These are phyloP conservation scores for Melieria omissa DNA, from an alignment of 2,888 invertebrate species.

Conservation along the genomic window DNA sequence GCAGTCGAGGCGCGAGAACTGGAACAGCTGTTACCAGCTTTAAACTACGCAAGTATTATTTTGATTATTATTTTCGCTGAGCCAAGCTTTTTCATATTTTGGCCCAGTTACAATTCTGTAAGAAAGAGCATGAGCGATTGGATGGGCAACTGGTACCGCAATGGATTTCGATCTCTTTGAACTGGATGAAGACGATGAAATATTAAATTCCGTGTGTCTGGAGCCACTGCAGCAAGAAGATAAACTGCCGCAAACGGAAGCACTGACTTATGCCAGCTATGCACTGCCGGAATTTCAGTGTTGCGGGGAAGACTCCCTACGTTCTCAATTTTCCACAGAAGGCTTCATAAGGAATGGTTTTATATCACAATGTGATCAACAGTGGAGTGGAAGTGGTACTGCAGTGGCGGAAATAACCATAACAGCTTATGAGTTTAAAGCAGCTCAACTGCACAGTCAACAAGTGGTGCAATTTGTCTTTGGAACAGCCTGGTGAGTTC, in stretches of 20 bases:
- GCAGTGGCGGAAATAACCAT: conserved; percentile 45
- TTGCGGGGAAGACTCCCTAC: conserved; percentile 56
- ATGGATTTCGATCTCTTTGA: conserved; percentile 67
- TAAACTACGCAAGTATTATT: too few relatives aligned
- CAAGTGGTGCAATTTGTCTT: conserved; percentile 50
- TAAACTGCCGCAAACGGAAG: conserved; percentile 15
- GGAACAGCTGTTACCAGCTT: too few relatives aligned
- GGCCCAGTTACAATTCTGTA: too few relatives aligned
- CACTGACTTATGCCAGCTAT: conserved; percentile 29
- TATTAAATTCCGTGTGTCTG: conserved; percentile 55
- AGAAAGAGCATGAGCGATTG: too few relatives aligned
- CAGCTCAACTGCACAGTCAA: conserved; percentile 47
- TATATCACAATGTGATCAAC: conserved; percentile 34
- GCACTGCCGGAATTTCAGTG: conserved; percentile 61
- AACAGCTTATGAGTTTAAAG: conserved; percentile 52
- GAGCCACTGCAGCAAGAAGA: conserved; percentile 52
- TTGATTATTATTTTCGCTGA: too few relatives aligned
- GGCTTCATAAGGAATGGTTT: conserved; percentile 58
- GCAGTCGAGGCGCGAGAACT: too few relatives aligned
- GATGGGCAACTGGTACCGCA: background rate
- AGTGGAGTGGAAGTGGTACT: conserved; percentile 36
- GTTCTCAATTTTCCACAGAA: conserved; percentile 51
- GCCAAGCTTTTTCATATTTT: too few relatives aligned
- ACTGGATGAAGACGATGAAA: conserved; percentile 63
- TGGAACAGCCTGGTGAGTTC: conserved; percentile 57